Evolutionary conservation across 1,140 invertebrate species (phyloP).

Genomic region (Heterodera schachtii): DNA sequence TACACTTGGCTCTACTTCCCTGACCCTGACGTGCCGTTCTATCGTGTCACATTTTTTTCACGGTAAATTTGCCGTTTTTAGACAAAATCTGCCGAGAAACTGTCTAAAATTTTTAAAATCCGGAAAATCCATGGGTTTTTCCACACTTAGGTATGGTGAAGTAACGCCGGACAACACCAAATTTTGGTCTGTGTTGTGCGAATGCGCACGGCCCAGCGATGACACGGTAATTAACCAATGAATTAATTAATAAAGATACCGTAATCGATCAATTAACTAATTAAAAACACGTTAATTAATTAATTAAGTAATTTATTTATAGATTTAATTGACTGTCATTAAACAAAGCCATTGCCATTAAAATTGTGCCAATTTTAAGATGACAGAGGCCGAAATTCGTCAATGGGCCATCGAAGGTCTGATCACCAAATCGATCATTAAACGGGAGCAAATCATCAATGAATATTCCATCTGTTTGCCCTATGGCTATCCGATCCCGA

Average conservation of each 20-base stretch:
- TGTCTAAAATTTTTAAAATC: slow-evolving; percentile 25
- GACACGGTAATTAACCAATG: slow-evolving; percentile 45
- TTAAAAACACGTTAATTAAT: too few relatives aligned
- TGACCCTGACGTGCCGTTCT: slow-evolving; percentile 64
- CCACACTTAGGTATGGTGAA: slow-evolving; percentile 44
- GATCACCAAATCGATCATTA: slow-evolving; percentile 61
- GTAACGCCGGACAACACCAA: slow-evolving; percentile 60
- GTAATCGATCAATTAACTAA: background rate
- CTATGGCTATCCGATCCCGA: slow-evolving; percentile 65
- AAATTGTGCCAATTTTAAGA: slow-evolving; percentile 31
- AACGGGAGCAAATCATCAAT: slow-evolving; percentile 56
- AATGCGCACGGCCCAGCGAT: slow-evolving; percentile 56
- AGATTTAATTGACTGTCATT: too few relatives aligned
- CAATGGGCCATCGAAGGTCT: slow-evolving; percentile 60
- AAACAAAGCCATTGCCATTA: background rate
- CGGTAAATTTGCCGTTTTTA: slow-evolving; percentile 32
- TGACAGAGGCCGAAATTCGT: slow-evolving; percentile 62
- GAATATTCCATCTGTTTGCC: slow-evolving; percentile 59
- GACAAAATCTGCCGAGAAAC: slow-evolving; percentile 8
- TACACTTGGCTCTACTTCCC: slow-evolving; percentile 66
- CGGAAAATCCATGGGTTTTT: too few relatives aligned
- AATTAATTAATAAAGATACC: slow-evolving; percentile 33
- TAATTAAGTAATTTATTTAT: too few relatives aligned
- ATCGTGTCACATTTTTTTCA: slow-evolving; percentile 63
- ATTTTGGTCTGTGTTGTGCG: slow-evolving; percentile 66